Evolutionary conservation across 2,797 vertebrate genomes (phyloP).

Genomic region (Ispidina lecontei): DNA sequence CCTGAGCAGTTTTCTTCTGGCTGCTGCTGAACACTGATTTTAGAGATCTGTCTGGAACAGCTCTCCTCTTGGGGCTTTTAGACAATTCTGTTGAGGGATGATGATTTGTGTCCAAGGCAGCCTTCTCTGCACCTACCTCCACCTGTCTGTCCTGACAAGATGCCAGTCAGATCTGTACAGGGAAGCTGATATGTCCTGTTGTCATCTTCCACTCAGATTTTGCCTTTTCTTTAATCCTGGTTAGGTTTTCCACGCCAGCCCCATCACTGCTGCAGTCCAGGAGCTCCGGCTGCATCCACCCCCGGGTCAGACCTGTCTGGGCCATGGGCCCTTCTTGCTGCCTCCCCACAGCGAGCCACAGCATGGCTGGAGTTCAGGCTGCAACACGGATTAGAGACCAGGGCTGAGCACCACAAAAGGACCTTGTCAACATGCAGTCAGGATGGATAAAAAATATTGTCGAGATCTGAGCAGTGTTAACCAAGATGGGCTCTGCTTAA

Average conservation of each 20-base stretch:
- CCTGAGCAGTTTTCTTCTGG: not conserved
- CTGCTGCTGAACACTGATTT: not conserved
- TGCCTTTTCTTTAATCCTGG: not conserved
- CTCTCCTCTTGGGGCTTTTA: not conserved
- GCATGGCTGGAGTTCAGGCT: accelerated
- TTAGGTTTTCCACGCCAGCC: not conserved
- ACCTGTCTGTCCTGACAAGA: not conserved
- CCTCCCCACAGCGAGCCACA: not conserved
- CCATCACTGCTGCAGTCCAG: not conserved
- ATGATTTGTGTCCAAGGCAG: not conserved
- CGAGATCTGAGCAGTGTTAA: not conserved
- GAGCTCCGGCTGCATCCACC: not conserved
- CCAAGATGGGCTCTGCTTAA: not conserved
- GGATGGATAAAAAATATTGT: not conserved
- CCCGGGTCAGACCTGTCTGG: not conserved
- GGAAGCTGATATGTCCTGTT: not conserved
- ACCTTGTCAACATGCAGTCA: not conserved
- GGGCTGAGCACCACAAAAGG: not conserved
- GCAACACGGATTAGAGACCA: not conserved
- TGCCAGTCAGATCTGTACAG: not conserved
- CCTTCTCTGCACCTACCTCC: not conserved
- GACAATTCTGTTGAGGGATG: not conserved
- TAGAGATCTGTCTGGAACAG: not conserved
- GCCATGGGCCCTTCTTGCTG: not conserved
- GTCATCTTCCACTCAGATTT: not conserved